Base-by-base conservation (phyloP, 2,888 invertebrate genomes). In the Hydriomena furcata region DNA sequence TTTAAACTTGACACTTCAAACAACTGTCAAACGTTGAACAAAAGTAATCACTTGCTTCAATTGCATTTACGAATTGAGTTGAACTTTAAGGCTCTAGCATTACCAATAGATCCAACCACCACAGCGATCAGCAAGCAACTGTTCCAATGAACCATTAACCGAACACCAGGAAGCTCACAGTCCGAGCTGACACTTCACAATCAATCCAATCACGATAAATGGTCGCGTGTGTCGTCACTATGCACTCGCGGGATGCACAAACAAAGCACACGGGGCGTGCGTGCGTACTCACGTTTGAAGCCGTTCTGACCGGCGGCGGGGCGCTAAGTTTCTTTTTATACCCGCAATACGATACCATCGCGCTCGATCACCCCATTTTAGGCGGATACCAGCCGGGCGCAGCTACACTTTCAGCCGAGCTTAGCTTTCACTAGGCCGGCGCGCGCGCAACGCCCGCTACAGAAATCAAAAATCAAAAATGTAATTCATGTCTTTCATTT, bases 301-400 rank as follows among this genome's bases (percentile, higher is more conserved):
- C 96, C 96, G 96, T 96, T 97, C 97, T 97, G 97, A 95, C 94
- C 94, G 94, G 93, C 92, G 92, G 93, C 92, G 92, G 92, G 92
- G 92, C 91, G 91, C 89, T 82, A 83, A 83, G 89, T 89, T 92
- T 91, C 92, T 92, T 94, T 95, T 94, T 95, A 95, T 95, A 94
- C 94, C 87, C 92, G 95, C 93, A 94, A 95, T 92, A 93, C 93
- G 94, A 95, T 94, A 93, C 94, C 91, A 76, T 71, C 73, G 76
- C 79, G 62, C 80, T 68, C 82, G 84, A 86, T 81, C 88, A 84
- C 86, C 90, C 90, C 89, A 89, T 90, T 91, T 90, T 91, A 89
- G 90, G 90, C 79, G 90, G 89, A 89, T 88, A 80, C 79, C 74
- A 72, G 80, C 71, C 78, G 72, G 74, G 72, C 76, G 76, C 76